A percentile compares a stretch with the other conserved stretches of the same genome.
Conservation (phyloP, 2,113 vertebrate species). For the Sceloporus undulatus region DNA sequence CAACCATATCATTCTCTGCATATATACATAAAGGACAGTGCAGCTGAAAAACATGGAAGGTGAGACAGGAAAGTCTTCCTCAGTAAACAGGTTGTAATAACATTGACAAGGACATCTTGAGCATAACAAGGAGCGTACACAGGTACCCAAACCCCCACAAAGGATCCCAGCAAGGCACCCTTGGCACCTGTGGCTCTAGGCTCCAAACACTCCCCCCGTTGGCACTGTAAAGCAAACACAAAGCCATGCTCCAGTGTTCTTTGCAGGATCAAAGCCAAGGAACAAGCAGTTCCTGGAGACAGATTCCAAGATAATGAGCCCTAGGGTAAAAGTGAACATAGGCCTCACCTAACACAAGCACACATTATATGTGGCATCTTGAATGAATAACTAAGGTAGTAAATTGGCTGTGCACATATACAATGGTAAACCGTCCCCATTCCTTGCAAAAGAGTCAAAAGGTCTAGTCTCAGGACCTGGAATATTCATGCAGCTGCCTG, state of each 20-base stretch:
- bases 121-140: background rate
- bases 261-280: conserved; percentile 21
- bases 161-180: background rate
- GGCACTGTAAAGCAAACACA: background rate
- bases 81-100: background rate
- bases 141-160: background rate
- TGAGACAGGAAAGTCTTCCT: background rate
- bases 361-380: background rate
- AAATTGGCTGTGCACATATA: background rate
- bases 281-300: conserved; percentile 7
- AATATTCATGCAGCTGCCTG: background rate
- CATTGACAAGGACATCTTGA: background rate
- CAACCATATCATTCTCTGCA: background rate
- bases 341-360: background rate
- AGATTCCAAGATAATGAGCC: conserved; percentile 8
- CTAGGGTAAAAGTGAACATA: background rate
- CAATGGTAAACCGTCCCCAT: too few relatives aligned
- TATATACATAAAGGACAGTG: background rate
- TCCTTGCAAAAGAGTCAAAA: background rate
- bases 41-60: background rate
- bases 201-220: background rate
- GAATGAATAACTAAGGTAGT: background rate
- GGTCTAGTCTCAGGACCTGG: background rate
- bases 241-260: background rate
- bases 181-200: background rate